Evolutionary conservation across 2,797 vertebrate species (phyloP).

Genomic region (Selene dorsalis): DNA sequence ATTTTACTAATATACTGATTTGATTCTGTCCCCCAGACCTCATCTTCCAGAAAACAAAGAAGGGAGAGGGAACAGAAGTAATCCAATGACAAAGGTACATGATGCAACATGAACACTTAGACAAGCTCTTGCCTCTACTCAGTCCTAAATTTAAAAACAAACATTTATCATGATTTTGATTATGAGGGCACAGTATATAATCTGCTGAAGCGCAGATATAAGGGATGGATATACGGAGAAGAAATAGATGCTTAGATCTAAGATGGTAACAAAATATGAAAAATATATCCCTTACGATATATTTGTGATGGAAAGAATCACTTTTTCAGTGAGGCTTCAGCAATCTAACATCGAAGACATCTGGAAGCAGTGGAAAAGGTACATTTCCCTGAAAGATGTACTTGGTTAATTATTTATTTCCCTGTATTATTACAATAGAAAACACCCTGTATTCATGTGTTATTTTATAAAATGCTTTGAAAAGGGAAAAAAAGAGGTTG

Average conservation of each 20-base stretch:
- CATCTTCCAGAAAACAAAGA: slow-evolving; percentile 76
- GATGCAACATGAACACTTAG: neutral
- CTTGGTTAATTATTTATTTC: too few species aligned
- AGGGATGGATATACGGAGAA: neutral
- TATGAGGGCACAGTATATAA: neutral
- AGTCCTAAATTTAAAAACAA: neutral
- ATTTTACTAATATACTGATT: slow-evolving; percentile 7
- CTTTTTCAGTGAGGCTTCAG: too few species aligned
- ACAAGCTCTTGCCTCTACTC: neutral
- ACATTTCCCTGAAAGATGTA: too few species aligned
- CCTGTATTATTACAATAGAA: too few species aligned
- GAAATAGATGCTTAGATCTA: neutral
- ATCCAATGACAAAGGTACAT: slow-evolving; percentile 78
- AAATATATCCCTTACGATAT: too few species aligned
- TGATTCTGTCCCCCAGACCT: slow-evolving; percentile 54
- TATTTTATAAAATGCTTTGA: too few species aligned
- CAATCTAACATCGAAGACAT: too few species aligned
- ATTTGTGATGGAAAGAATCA: too few species aligned
- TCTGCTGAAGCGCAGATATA: neutral
- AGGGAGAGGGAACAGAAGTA: slow-evolving; percentile 74
- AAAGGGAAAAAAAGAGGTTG: too few species aligned
- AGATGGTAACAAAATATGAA: neutral
- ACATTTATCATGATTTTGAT: neutral
- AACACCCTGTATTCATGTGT: too few species aligned
- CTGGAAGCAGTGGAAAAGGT: too few species aligned